Evolutionary conservation across 2,888 invertebrate genomes (phyloP).

Genomic region (Apoda limacodes): DNA sequence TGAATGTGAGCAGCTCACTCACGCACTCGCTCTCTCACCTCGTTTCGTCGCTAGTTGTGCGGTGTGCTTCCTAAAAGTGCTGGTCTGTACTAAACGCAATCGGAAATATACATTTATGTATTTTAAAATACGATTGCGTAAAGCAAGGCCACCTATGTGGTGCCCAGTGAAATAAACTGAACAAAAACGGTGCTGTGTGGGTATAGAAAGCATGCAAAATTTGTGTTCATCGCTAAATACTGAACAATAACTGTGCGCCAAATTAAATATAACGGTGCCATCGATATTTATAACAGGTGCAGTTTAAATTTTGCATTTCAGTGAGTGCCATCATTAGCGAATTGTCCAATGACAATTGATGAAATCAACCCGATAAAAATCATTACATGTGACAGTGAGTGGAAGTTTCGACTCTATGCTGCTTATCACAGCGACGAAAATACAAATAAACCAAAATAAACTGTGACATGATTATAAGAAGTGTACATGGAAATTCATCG

Average conservation of each 20-base stretch:
- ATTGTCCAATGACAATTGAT: constrained; percentile 33
- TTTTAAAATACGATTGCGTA: constrained; percentile 30
- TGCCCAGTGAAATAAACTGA: constrained; percentile 64
- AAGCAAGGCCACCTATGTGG: constrained; percentile 54
- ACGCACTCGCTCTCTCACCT: constrained; percentile 69
- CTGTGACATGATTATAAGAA: constrained; percentile 40
- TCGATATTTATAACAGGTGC: constrained; percentile 66
- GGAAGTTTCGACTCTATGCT: constrained; percentile 48
- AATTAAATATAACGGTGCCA: constrained; percentile 66
- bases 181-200: constrained; percentile 67
- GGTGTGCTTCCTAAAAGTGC: constrained; percentile 65
- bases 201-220: constrained; percentile 68
- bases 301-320: constrained; percentile 67
- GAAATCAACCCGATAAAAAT: constrained; percentile 48
- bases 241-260: constrained; percentile 66
- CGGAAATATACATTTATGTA: constrained; percentile 8
- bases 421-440: constrained; percentile 34
- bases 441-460: constrained; percentile 41
- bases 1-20: too few relatives aligned
- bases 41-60: constrained; percentile 64
- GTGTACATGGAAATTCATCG: constrained; percentile 50
- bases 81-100: constrained; percentile 41
- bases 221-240: constrained; percentile 70
- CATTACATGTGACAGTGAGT: constrained; percentile 81
- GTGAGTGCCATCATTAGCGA: constrained; percentile 67